Evolutionary conservation across 1,140 invertebrate species (phyloP).

Genomic region (Branchinecta lynchi): DNA sequence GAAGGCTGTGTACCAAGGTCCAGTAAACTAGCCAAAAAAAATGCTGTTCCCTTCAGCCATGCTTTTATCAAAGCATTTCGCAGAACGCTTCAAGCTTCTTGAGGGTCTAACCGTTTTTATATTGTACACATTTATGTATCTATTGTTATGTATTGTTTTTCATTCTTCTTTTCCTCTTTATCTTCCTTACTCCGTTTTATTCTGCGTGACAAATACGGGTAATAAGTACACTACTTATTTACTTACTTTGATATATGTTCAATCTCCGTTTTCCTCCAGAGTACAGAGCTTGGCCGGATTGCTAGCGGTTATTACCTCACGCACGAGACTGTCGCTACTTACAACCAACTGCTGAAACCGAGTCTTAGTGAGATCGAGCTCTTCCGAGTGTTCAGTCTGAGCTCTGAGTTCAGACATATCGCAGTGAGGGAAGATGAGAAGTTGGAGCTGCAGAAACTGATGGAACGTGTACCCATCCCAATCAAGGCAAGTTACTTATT

Average conservation of each 20-base stretch:
- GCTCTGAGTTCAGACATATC: constrained; percentile 81
- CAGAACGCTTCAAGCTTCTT: no score
- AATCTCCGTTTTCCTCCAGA: constrained; percentile 27
- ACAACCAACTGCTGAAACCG: constrained; percentile 91
- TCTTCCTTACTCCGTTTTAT: no score
- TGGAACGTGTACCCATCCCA: constrained; percentile 95
- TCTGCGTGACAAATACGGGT: no score
- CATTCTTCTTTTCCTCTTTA: no score
- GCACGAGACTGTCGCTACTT: constrained; percentile 88
- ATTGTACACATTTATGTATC: no score
- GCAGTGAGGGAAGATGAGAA: constrained; percentile 96
- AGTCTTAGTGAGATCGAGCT: constrained; percentile 95
- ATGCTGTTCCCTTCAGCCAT: no score
- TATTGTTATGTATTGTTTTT: no score
- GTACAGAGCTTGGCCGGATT: constrained; percentile 87
- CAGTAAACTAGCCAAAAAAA: no score
- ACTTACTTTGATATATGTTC: constrained; percentile 1
- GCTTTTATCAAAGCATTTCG: no score
- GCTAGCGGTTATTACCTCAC: constrained; percentile 97
- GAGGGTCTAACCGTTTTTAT: no score
- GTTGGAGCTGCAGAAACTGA: constrained; percentile 86
- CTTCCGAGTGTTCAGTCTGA: constrained; percentile 97
- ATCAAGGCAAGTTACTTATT: constrained; percentile 49
- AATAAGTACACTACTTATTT: no score
- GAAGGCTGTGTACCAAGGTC: no score